Base-by-base conservation (phyloP, 2,888 invertebrate species). In the Stomorhina lunata region DNA sequence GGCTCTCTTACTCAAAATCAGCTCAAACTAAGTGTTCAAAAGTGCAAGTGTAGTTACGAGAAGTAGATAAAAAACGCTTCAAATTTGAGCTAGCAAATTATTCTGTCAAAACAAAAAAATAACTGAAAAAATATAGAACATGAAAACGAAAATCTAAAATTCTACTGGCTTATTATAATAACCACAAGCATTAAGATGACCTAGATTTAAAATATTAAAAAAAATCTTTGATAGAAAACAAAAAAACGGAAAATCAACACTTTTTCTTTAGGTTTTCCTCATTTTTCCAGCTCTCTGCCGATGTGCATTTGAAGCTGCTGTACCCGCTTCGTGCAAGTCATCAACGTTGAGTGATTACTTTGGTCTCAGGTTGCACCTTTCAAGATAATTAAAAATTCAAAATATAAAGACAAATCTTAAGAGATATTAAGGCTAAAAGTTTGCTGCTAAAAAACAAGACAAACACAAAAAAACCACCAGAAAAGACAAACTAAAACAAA, bases 321-420 rank as follows among this genome's bases (percentile, higher is more conserved):
- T 48, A 6, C 5, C n/a, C 15, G 43, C 43, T 43, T 65, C 22
- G 37, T 48, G 48, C 25, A 55, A 83, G 76, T 80, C 84, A 84
- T 85, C 85, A 86, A 80, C 84, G 85, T 83, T 86, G 85, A 87
- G 85, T 87, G 87, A 87, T 87, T 87, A 85, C 86, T 86, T 87
- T 87, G 86, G 87, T 86, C 86, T 87, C 87, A 87, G 87, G 88
- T 86, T 88, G 87, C 86, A 87, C 88, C 88, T 89, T 88, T 89
- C 88, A 88, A 86, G 87, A 86, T 89, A 90, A 90, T 90, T 90
- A 89, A 90, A 89, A 90, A 88, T 87, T 85, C 86, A 87, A 86
- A 87, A 84, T 80, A 83, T 78, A 81, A 84, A 83, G 43, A 25
- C 25, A 69, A 65, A 63, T 22, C 83, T 85, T 83, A 27, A 29